Percentiles rank a stretch among this genome's conserved stretches.
phyloP scores from a whole-genome alignment of 1,140 invertebrate species.

The Temnothorax longispinosus region DNA sequence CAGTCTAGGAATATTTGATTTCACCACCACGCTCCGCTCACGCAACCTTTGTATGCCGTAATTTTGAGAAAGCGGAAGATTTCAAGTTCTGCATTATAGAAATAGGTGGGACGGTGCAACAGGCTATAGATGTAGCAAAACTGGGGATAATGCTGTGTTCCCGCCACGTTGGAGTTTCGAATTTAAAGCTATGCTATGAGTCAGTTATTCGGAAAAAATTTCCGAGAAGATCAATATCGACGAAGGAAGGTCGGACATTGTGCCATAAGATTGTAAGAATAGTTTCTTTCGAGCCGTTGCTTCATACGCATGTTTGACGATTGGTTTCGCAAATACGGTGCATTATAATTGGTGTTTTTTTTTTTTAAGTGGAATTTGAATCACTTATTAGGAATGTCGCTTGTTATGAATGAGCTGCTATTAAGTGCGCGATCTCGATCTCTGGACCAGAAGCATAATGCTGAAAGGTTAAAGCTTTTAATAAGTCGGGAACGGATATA shows the following conservation, averaged over 20 bases:
- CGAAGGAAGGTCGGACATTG: neutral
- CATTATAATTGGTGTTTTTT: neutral
- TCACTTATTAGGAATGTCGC: too few relatives aligned
- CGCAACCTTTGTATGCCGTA: neutral
- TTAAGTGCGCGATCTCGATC: too few relatives aligned
- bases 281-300: neutral
- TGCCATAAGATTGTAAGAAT: neutral
- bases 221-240: neutral
- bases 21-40: neutral
- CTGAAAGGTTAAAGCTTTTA: too few relatives aligned
- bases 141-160: neutral
- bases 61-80: neutral
- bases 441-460: neutral
- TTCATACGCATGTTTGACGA: neutral
- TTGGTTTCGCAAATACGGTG: neutral
- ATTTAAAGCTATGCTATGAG: neutral
- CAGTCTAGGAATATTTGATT: neutral
- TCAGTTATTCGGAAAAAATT: neutral
- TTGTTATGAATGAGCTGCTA: too few relatives aligned
- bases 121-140: neutral
- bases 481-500: constrained; percentile 62
- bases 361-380: neutral
- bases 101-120: neutral
- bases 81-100: neutral
- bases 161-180: neutral